Conservation (phyloP, 2,113 vertebrate genomes). For the Odocoileus virginianus region DNA sequence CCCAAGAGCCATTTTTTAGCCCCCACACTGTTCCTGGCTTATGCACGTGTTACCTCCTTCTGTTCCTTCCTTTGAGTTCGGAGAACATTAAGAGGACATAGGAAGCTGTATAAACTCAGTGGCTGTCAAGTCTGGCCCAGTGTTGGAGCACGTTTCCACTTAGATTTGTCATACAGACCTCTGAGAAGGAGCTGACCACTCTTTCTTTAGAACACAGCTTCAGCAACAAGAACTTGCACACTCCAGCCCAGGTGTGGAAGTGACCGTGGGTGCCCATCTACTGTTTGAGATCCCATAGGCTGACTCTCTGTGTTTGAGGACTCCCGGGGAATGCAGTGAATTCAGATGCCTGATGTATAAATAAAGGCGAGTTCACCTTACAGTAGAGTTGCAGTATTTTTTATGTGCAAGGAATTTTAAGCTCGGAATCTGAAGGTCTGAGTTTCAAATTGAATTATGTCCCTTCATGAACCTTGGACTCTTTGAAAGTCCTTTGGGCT, state of each 20-base stretch:
- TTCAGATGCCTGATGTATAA: neutral
- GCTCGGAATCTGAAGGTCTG: neutral
- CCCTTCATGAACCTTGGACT: neutral
- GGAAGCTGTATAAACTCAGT: neutral
- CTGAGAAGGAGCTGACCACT: neutral
- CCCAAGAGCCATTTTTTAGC: neutral
- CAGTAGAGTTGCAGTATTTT: neutral
- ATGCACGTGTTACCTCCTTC: rapidly evolving
- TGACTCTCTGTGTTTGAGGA: rapidly evolving
- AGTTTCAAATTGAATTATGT: neutral
- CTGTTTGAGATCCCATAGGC: neutral
- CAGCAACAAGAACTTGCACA: neutral
- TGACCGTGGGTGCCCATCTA: rapidly evolving
- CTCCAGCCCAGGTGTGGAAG: too few species aligned
- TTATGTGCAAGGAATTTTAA: neutral
- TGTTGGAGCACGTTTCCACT: neutral
- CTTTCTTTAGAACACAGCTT: neutral
- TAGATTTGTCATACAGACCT: neutral
- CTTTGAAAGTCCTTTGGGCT: neutral
- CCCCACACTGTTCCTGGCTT: too few species aligned
- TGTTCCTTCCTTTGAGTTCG: neutral
- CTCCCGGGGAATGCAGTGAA: neutral
- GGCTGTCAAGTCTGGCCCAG: neutral
- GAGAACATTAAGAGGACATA: neutral
- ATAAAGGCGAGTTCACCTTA: rapidly evolving